phyloP scores from a whole-genome alignment of 1,140 invertebrate genomes.

The Aradophagus sp. region DNA sequence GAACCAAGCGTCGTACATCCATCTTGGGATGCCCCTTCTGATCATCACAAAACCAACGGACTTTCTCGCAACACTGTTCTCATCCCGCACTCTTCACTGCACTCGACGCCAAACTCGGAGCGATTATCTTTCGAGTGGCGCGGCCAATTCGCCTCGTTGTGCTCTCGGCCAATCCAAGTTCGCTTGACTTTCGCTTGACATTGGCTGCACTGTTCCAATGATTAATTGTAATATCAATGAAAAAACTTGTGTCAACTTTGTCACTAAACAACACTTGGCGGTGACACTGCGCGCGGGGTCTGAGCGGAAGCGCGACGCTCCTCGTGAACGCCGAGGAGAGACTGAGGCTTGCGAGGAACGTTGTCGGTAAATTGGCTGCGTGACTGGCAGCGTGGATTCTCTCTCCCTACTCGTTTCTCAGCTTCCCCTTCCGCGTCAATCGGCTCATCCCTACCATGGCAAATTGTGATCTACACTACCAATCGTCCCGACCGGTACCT shows the following conservation, averaged over 20 bases:
- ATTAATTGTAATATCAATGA: too few relatives aligned
- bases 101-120: conserved; percentile 24
- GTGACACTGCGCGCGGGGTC: conserved; percentile 18
- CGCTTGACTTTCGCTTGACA: too few relatives aligned
- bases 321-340: conserved; percentile 48
- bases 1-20: conserved; percentile 47
- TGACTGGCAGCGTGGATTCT: conserved; percentile 59
- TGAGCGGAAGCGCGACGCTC: conserved; percentile 32
- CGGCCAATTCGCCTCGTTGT: not conserved
- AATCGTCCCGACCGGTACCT: conserved; percentile 52
- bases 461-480: conserved; percentile 58
- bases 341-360: conserved; percentile 47
- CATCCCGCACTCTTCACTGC: conserved; percentile 46
- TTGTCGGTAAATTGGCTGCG: conserved; percentile 56
- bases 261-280: conserved; percentile 34
- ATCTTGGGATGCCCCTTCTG: conserved; percentile 32
- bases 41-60: conserved; percentile 49
- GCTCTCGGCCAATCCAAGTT: conserved; percentile 21
- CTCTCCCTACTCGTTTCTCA: conserved; percentile 45
- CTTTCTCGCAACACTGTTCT: conserved; percentile 39
- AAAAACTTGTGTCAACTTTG: conserved; percentile 14
- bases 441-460: conserved; percentile 47
- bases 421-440: conserved; percentile 19
- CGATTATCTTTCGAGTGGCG: conserved; percentile 3
- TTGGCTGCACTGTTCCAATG: too few relatives aligned